phyloP scores from a whole-genome alignment of 2,888 invertebrate genomes.

The Achlya flavicornis region DNA sequence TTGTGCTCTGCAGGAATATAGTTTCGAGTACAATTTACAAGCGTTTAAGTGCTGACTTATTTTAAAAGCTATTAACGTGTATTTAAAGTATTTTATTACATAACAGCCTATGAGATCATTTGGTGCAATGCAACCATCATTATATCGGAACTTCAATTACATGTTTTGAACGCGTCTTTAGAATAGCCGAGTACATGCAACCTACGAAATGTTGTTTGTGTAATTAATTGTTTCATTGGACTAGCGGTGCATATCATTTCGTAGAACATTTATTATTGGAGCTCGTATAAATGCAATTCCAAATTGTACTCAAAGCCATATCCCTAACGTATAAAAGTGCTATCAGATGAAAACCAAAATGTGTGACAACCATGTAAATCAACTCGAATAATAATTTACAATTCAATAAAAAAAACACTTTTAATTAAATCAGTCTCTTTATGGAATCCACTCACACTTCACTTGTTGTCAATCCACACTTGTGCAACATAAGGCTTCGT shows the following conservation, averaged over 20 bases:
- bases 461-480: conserved; percentile 27
- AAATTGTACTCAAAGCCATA: conserved; percentile 38
- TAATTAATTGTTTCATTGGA: neutral
- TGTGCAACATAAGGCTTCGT: conserved; percentile 59
- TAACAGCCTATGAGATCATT: neutral
- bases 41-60: neutral
- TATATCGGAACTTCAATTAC: neutral
- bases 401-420: conserved; percentile 50
- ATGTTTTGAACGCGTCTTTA: neutral
- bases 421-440: conserved; percentile 72
- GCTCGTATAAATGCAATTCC: neutral
- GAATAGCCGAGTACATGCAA: neutral
- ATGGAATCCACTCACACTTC: conserved; percentile 37
- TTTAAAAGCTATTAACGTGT: neutral
- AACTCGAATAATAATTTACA: conserved; percentile 59
- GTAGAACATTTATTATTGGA: too few relatives aligned
- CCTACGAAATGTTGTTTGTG: neutral
- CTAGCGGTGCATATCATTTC: too few relatives aligned
- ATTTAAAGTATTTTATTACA: neutral
- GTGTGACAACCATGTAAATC: conserved; percentile 47
- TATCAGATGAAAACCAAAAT: conserved; percentile 44
- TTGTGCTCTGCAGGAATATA: conserved; percentile 31
- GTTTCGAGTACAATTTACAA: conserved; percentile 30
- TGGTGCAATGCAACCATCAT: neutral
- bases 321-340: conserved; percentile 21